Conservation (phyloP, 2,888 invertebrate genomes). For the Pantelozetes paolii region DNA sequence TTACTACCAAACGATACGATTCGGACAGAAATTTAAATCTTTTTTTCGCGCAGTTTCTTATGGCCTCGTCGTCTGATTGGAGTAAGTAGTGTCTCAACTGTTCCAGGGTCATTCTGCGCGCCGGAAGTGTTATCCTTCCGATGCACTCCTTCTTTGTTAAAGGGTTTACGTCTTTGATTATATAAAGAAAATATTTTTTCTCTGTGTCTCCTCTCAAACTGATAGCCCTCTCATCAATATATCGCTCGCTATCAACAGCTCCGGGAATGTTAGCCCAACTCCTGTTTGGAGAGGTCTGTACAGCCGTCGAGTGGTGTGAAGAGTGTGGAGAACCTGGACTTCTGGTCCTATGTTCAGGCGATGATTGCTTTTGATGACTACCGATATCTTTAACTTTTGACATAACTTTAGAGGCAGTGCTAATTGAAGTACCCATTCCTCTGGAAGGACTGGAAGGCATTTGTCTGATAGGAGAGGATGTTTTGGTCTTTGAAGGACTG, state of each 20-base stretch:
- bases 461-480: neutral
- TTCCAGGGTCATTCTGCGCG: conserved; percentile 41
- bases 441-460: neutral
- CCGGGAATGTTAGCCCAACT: conserved; percentile 27
- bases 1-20: conserved; percentile 43
- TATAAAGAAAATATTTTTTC: conserved; percentile 42
- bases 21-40: conserved; percentile 41
- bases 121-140: conserved; percentile 41
- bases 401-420: neutral
- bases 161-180: conserved; percentile 38
- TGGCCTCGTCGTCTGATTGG: conserved; percentile 38
- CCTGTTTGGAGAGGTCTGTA: conserved; percentile 17
- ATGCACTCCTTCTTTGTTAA: conserved; percentile 41
- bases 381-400: neutral
- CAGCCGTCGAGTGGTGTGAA: neutral
- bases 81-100: conserved; percentile 41
- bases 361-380: neutral
- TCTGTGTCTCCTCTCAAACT: conserved; percentile 36
- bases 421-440: neutral
- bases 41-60: conserved; percentile 33
- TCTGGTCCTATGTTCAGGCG: neutral
- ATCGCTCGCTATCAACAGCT: conserved; percentile 7
- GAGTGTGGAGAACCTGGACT: neutral
- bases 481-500: neutral
- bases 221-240: neutral